Conservation (phyloP, 2,113 vertebrate genomes). For the Lipotes vexillifer region DNA sequence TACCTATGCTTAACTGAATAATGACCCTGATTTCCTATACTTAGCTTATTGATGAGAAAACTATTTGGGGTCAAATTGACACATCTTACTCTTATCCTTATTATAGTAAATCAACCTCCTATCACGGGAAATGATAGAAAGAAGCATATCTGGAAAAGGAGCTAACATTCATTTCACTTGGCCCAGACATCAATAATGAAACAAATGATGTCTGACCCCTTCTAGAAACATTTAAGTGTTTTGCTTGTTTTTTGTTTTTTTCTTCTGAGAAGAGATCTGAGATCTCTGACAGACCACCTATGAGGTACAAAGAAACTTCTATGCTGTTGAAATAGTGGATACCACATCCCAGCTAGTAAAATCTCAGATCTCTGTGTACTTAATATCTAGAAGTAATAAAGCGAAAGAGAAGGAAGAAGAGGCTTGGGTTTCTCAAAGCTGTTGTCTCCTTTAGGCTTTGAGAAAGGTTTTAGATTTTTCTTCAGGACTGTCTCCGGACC, state of each 20-base stretch:
- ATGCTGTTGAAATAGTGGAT: neutral
- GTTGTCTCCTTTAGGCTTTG: neutral
- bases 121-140: neutral
- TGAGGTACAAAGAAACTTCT: neutral
- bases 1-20: neutral
- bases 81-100: neutral
- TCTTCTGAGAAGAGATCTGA: neutral
- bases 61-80: neutral
- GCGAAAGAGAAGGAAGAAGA: neutral
- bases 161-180: neutral
- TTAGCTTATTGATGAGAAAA: neutral
- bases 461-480: neutral
- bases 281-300: neutral
- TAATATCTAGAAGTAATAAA: neutral
- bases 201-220: neutral
- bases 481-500: neutral
- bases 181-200: neutral
- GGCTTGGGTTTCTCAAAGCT: neutral
- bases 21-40: neutral
- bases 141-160: neutral
- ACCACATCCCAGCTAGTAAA: neutral
- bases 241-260: neutral
- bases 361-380: neutral
- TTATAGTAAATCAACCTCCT: neutral
- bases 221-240: neutral